Evolutionary conservation across 2,797 vertebrate genomes (phyloP), one percentile per base, ranked within the genome.

Genomic region (Clarias pachynema): DNA sequence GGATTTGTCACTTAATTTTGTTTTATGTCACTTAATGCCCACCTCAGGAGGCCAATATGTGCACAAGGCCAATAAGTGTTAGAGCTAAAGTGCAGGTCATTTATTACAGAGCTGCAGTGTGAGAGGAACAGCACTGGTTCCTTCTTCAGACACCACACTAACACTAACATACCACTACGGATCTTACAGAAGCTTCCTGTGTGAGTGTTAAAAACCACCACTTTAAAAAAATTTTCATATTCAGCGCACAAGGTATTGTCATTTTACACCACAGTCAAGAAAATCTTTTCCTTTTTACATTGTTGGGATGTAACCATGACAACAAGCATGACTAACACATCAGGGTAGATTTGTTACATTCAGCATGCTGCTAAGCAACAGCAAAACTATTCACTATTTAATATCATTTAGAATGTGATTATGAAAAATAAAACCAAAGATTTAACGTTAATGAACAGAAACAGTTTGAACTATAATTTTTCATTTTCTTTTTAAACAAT

Each of bases 1-100:
- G 24, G 24, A 82, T 75, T 84, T 62, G 68, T 68, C 85, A 69
- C 81, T 86, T 83, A 44, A 83, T 72, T 86, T 73, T 73, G 29
- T 73, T 83, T 83, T 70, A 82, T 73, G 81, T 83, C 81, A 83
- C 81, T 73, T 73, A 83, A 73, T 62, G 81, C 57, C 26, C 68
- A 83, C 81, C 81, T 82, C 66, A 40, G 81, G 66, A 82, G 68
- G 31, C 44, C 63, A 57, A 56, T 34, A 81, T 53, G 49, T 59
- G 56, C 74, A 77, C 29, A 34, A 77, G 74, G 56, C 74, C 53
- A 77, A 59, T 77, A 77, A 77, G 74, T 59, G 74, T 59, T 59
- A 56, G 74, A 77, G 74, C 74, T 59, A 59, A 77, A 77, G 74
- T 77, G 74, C 74, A 77, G 56, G 29, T 82, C 80, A 59, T 70